Evolutionary conservation across 2,797 vertebrate genomes (phyloP).

Genomic region (Helarctos malayanus): DNA sequence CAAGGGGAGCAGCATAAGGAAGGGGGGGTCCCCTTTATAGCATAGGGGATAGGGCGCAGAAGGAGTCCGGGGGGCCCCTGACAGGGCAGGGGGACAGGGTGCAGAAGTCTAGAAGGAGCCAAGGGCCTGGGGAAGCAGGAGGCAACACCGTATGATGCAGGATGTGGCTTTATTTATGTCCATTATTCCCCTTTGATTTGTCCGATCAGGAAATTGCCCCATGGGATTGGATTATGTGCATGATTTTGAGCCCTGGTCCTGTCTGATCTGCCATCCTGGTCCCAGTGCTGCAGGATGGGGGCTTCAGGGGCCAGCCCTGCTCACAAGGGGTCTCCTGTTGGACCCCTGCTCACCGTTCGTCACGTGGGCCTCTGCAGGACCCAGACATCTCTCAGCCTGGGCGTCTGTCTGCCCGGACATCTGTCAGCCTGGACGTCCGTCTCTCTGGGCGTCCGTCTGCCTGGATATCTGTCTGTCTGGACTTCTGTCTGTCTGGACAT

Average conservation of each 20-base stretch:
- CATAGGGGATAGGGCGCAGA: accelerated
- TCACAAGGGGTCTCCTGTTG: not conserved
- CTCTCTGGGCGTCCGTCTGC: too few species aligned
- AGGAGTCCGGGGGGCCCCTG: not conserved
- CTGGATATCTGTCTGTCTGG: too few species aligned
- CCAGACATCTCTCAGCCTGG: not conserved
- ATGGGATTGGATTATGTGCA: conserved; percentile 76
- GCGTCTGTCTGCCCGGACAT: too few species aligned
- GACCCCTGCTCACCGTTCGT: accelerated
- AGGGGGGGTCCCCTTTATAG: not conserved
- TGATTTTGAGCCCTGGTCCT: not conserved
- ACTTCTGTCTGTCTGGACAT: accelerated
- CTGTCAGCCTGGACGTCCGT: too few species aligned
- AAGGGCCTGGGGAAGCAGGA: accelerated
- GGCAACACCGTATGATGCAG: accelerated
- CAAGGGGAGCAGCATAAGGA: not conserved
- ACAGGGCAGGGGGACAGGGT: not conserved
- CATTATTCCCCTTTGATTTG: conserved; percentile 66
- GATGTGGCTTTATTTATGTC: accelerated
- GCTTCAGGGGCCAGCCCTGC: not conserved
- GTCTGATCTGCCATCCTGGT: accelerated
- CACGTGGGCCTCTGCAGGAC: not conserved
- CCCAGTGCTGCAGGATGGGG: not conserved
- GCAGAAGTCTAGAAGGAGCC: too few species aligned
- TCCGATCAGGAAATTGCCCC: conserved; percentile 69